A percentile compares a stretch with the other conserved stretches of the same genome.
These are phyloP conservation scores for Trichopria drosophilae DNA, from an alignment of 2,888 invertebrate species.

Conservation along the genomic window DNA sequence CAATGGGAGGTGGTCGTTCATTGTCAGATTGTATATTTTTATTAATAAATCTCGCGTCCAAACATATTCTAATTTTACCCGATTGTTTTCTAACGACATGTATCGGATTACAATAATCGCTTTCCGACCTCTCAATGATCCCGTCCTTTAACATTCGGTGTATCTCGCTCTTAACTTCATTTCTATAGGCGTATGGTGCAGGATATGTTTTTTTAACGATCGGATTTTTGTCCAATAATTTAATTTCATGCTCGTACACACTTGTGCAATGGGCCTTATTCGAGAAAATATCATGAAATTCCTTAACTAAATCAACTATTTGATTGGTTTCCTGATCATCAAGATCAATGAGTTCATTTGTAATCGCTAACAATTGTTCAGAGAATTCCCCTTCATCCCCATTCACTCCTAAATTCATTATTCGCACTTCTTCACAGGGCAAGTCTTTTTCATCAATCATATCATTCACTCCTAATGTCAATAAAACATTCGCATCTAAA, in stretches of 20 bases:
- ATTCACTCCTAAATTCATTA: too few species aligned
- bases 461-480: too few species aligned
- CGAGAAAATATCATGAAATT: too few species aligned
- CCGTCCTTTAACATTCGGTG: slow-evolving; percentile 37
- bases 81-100: slow-evolving; percentile 42
- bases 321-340: too few species aligned
- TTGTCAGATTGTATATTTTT: slow-evolving; percentile 38
- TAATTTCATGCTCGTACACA: slow-evolving; percentile 38
- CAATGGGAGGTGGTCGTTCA: slow-evolving; percentile 31
- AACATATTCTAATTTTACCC: slow-evolving; percentile 26
- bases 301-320: too few species aligned
- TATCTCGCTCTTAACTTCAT: slow-evolving; percentile 36
- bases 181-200: slow-evolving; percentile 38
- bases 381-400: too few species aligned
- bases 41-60: slow-evolving; percentile 44
- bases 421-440: too few species aligned
- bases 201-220: slow-evolving; percentile 39
- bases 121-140: slow-evolving; percentile 39
- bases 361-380: too few species aligned
- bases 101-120: slow-evolving; percentile 42
- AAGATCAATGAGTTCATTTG: too few species aligned
- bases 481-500: too few species aligned
- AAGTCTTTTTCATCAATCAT: too few species aligned
- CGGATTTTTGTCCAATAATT: slow-evolving; percentile 32
- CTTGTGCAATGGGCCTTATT: slow-evolving; percentile 7